Base-by-base conservation (phyloP, 37 sponge, comb jelly and placozoan species). In the Petrosia ficiformis region DNA sequence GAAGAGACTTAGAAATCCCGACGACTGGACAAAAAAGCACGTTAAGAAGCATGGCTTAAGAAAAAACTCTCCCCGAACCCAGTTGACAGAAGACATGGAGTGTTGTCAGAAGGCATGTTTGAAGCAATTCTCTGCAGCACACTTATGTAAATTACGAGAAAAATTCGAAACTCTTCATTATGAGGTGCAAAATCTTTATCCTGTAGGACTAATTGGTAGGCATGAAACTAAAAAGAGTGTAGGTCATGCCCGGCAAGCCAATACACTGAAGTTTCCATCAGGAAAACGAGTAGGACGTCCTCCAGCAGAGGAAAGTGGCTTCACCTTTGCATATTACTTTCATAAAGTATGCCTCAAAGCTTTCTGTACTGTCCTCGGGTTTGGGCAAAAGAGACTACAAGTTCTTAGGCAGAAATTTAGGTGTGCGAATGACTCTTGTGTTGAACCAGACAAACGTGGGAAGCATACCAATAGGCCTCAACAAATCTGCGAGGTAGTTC, bases 81-180 rank as follows among this genome's bases (percentile, higher is more conserved):
- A 4, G 3, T 2, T 84, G 22, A 24, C 35, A 21, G 0, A 30
- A 2, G 1, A 52, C 1, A 76, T 33, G n/a, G 65, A 59, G 19
- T 84, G 77, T 58, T 84, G 84, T 52, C 76, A 77, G 32, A 84
- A 82, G 69, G 61, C 59, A 1, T 84, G 84, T 56, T 21, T 84
- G 2, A 71, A 76, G 2, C 21, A 38, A 10, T 75, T 82, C 35
- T 26, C 65, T 8, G 42, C 38, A 22, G 56, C 44, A 22, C 77
- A 76, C 30, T 33, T 84, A 32, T 19, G 21, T n/a, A 76, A 84
- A 24, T 24, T 76, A 16, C 70, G 84, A 42, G 40, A 58, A 60
- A 60, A 76, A 3, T 84, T 84, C 71, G 42, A 70, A 44, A 57
- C 14, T 24, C 38, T 84, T n/a, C 60, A 16, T 28, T 71, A 84